Percentiles rank a stretch among this genome's conserved stretches.
Evolutionary conservation across 2,113 vertebrate genomes (phyloP).

Genomic region (Gavia stellata): DNA sequence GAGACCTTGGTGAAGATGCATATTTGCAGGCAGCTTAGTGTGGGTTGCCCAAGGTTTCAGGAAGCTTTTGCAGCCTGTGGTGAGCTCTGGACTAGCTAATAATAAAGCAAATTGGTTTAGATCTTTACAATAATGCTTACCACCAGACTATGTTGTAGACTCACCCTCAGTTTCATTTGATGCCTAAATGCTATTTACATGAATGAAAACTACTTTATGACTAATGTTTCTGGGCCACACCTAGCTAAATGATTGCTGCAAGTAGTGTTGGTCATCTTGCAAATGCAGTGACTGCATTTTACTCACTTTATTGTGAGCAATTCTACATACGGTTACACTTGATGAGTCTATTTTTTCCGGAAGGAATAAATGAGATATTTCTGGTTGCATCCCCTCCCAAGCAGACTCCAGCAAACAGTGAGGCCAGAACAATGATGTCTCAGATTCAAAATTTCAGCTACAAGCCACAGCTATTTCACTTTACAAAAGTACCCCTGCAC

Average conservation of each 20-base stretch:
- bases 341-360: not conserved
- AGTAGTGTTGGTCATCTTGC: not conserved
- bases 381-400: not conserved
- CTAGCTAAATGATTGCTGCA: not conserved
- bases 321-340: fast-evolving
- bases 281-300: not conserved
- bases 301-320: not conserved
- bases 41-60: not conserved
- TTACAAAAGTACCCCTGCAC: not conserved
- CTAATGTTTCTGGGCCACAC: not conserved
- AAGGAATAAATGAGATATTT: not conserved
- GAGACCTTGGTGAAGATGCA: not conserved
- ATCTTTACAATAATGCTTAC: not conserved
- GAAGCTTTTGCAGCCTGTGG: not conserved
- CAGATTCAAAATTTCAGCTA: not conserved
- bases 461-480: not conserved
- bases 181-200: not conserved
- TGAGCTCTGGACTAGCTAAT: not conserved
- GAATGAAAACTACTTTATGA: not conserved
- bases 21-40: not conserved
- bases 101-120: not conserved
- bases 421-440: not conserved
- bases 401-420: not conserved
- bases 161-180: not conserved
- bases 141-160: not conserved